Base-by-base conservation (phyloP, 2,797 vertebrate genomes). In the Chiloscyllium punctatum region DNA sequence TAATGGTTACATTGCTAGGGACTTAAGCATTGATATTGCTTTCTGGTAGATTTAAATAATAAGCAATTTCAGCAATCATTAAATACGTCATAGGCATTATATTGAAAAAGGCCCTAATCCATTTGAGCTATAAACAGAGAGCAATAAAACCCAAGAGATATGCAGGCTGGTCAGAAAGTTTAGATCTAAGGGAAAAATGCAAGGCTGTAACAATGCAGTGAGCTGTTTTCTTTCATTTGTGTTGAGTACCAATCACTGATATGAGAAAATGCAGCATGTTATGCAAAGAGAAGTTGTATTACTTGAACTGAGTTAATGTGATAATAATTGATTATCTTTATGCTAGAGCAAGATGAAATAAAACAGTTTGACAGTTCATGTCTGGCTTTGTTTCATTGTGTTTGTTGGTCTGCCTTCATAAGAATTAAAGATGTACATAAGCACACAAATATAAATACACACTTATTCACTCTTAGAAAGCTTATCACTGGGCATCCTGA, bases 11-110 rank as follows among this genome's bases (percentile, higher is more conserved):
- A 16, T 30, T 66, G 57, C 30, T 33, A 21, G 53, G 30, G 88
- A 62, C 13, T 90, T 66, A 33, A n/a, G 53, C 87, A 30, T 66
- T 91, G 57, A 66, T n/a, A 37, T 90, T 62, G 53, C 33, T n/a
- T 91, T 8, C 33, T 57, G 13, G 42, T 48, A 84, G 79, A 74
- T 30, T 18, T 74, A 84, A 84, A 42, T 23, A 84, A 23, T 84
- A 82, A 18, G n/a, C 79, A 84, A 42, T 84, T 84, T 42, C 79
- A 84, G 79, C 79, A 84, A 84, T 84, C 79, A 84, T 84, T 42
- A 82, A 84, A 84, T 18, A 84, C 37, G 21, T 37, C 37, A n/a
- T 84, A 18, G 37, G 5, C n/a, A 23, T 84, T 84, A 37, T 42
- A 37, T 42, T 42, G 42, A 42, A 18, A 21, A 48, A 84, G 79